These are phyloP conservation scores for Micromesistius poutassou DNA, from an alignment of 2,797 vertebrate species.

Conservation along the genomic window DNA sequence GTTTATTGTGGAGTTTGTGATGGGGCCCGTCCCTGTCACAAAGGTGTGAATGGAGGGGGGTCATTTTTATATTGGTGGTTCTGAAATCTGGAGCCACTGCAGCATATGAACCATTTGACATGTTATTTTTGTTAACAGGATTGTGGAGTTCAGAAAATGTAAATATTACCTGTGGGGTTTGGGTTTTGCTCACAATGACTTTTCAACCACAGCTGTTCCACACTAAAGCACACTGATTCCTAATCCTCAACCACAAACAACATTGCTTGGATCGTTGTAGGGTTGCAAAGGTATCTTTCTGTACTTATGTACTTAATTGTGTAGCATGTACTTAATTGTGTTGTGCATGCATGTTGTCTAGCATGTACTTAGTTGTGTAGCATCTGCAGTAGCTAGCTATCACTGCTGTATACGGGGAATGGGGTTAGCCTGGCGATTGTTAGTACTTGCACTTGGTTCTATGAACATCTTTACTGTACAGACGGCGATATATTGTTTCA, in stretches of 20 bases:
- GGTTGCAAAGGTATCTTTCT: neutral
- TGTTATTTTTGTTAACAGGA: neutral
- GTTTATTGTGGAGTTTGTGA: slow-evolving; percentile 17
- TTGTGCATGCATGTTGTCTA: no score
- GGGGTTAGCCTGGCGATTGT: no score
- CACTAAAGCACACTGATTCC: neutral
- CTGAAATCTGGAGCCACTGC: neutral
- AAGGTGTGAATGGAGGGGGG: neutral
- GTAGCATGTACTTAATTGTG: no score
- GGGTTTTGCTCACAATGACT: neutral
- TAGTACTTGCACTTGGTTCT: no score
- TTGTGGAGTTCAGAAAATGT: no score
- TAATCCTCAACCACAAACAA: neutral
- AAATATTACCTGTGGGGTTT: no score
- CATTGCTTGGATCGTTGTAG: neutral
- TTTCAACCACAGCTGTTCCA: neutral
- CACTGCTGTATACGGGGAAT: no score
- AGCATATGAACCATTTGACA: neutral
- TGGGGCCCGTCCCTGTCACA: slow-evolving; percentile 7
- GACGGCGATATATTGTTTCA: no score
- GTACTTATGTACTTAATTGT: no score
- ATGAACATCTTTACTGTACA: no score
- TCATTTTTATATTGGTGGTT: neutral
- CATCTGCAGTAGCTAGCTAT: no score
- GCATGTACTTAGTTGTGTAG: no score